Evolutionary conservation across 2,797 vertebrate genomes (phyloP), one percentile per base, ranked within the genome.

Genomic region (Leptatherina wallacei): DNA sequence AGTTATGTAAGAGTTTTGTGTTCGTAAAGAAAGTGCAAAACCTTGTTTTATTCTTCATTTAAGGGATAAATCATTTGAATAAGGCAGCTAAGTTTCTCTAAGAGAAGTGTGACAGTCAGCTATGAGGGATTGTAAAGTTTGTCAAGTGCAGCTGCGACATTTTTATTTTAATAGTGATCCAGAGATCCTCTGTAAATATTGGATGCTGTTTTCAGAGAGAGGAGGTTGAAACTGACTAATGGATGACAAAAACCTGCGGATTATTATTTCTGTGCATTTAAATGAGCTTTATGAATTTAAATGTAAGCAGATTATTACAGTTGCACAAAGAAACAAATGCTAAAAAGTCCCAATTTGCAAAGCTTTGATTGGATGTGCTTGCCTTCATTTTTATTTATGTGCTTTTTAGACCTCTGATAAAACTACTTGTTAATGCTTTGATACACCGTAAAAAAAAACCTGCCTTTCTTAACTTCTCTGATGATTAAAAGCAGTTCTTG

Each of bases 21-120:
- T 65, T 59, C 42, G 32, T 42, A 66, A 75, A 77, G 47, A 72
- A 55, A 81, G 22, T 24, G 52, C 51, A 71, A 56, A 55, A 44
- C 35, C n/a, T 33, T 55, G 42, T 65, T 49, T 40, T 55, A 13
- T 16, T 64, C 61, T 58, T 51, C 5, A 32, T 18, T 61, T 69
- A 8, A 24, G 9, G 32, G 27, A 35, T 59, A 20, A 61, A 58
- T 47, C 29, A 69, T 79, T 67, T 36, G 30, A 74, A 52, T 75
- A 57, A 61, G 61, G 51, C 12, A 40, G 36, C 40, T 66, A 18
- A 7, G 24, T 55, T 44, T 78, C 66, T 63, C 36, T 10, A 2
- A 49, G 33, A 47, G 33, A 61, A 66, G 54, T 3, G 13, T 2
- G 29, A 49, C 24, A 59, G 44, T 71, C 60, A 7, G 0, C 1